A percentile compares a stretch with the other conserved stretches of the same genome.
Evolutionary conservation across 2,797 vertebrate genomes (phyloP).

Genomic region (Pangasius djambal): DNA sequence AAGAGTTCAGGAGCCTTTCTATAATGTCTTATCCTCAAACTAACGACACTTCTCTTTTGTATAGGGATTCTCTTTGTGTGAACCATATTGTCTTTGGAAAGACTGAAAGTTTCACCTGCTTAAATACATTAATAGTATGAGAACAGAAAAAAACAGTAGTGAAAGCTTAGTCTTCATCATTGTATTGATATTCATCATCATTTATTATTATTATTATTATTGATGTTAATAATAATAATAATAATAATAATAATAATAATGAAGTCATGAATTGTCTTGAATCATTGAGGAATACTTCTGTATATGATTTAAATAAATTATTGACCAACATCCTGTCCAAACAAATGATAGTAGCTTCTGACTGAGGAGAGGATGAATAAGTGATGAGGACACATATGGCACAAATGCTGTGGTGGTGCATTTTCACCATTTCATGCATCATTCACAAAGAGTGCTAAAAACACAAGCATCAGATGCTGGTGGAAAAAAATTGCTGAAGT

Average conservation of each 20-base stretch:
- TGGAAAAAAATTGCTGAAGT: slow-evolving; percentile 23
- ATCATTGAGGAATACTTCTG: not conserved
- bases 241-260: not conserved
- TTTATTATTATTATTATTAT: not conserved
- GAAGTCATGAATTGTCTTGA: not conserved
- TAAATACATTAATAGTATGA: not conserved
- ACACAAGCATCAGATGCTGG: slow-evolving; percentile 21
- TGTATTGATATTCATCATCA: not conserved
- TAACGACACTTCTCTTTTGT: not conserved
- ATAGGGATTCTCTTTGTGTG: not conserved
- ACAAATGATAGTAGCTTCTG: slow-evolving; percentile 24
- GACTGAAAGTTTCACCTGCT: not conserved
- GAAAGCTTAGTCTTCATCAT: not conserved
- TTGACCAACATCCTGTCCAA: not conserved
- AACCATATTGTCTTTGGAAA: not conserved
- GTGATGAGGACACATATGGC: slow-evolving; percentile 55
- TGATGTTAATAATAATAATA: not conserved
- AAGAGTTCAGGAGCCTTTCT: not conserved
- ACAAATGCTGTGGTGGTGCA: slow-evolving; percentile 43
- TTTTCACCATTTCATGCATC: slow-evolving; percentile 30
- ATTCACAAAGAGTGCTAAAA: slow-evolving; percentile 26
- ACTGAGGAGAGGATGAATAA: slow-evolving; percentile 58
- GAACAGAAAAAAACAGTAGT: not conserved
- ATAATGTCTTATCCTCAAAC: not conserved
- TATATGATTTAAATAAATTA: not conserved